Percentiles rank a stretch among this genome's conserved stretches.
phyloP scores from a whole-genome alignment of 2,113 vertebrate species.

The Plecotus auritus region DNA sequence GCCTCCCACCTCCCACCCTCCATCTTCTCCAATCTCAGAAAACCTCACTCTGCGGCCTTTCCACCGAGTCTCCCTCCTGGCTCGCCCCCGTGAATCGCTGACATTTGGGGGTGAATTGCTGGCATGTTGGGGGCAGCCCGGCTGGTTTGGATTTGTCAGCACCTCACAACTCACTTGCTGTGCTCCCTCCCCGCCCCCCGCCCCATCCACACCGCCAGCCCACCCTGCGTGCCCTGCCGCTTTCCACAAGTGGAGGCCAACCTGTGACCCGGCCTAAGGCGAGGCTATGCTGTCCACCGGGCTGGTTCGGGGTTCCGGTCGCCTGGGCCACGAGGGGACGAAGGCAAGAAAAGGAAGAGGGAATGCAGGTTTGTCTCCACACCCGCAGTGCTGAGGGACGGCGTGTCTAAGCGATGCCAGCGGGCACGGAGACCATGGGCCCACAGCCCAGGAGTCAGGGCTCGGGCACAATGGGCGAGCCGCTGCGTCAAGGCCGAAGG shows the following conservation, averaged over 20 bases:
- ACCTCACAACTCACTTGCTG: not conserved
- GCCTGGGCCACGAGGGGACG: not conserved
- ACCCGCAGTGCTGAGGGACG: rapidly evolving
- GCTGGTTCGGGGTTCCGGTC: not conserved
- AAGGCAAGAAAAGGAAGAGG: not conserved
- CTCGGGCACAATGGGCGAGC: not conserved
- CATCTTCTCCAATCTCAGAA: not conserved
- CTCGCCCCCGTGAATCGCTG: not conserved
- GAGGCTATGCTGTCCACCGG: not conserved
- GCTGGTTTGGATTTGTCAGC: not conserved
- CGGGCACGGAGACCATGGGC: not conserved
- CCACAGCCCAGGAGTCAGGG: not conserved
- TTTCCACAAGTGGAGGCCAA: not conserved
- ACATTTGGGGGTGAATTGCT: not conserved
- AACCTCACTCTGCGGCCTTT: not conserved
- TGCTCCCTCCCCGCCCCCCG: not conserved
- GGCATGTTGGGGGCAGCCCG: not conserved
- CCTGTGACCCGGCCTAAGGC: not conserved
- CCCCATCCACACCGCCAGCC: not conserved
- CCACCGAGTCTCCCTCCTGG: not conserved
- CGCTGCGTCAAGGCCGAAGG: not conserved
- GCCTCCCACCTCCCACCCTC: not conserved
- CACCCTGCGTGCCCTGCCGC: not conserved
- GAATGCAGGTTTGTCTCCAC: not conserved
- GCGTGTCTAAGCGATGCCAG: not conserved